Evolutionary conservation across 2,113 vertebrate species (phyloP).

Genomic region (Sylvicapra grimmia): DNA sequence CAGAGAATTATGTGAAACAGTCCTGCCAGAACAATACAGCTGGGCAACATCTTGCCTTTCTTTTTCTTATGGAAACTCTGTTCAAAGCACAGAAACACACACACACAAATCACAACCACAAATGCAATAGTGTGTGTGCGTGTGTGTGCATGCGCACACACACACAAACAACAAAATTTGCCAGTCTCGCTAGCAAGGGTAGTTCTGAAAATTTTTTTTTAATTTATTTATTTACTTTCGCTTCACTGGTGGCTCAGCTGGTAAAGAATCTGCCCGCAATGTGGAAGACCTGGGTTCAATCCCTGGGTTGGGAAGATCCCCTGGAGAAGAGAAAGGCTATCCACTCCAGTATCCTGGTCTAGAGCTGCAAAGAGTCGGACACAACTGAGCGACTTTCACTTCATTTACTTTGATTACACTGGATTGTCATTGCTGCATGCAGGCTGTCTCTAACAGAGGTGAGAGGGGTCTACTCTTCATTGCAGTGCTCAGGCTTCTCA

Average conservation of each 20-base stretch:
- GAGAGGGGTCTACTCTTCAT: neutral
- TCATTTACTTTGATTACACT: neutral
- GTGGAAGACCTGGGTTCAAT: neutral
- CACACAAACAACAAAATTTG: neutral
- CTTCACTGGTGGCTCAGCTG: neutral
- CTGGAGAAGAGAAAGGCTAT: neutral
- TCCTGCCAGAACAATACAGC: neutral
- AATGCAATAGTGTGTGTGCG: neutral
- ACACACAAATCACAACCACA: neutral
- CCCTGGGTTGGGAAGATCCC: neutral
- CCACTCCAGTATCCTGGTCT: neutral
- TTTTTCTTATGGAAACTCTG: slow-evolving; percentile 27
- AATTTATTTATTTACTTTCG: neutral
- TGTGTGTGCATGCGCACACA: neutral
- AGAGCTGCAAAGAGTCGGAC: neutral
- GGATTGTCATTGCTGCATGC: neutral
- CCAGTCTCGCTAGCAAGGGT: neutral
- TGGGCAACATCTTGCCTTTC: slow-evolving; percentile 28
- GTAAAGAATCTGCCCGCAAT: neutral
- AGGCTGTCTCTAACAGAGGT: neutral
- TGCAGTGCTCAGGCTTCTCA: neutral
- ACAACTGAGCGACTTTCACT: neutral
- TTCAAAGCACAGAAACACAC: neutral
- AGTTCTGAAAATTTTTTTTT: neutral
- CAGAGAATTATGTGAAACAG: slow-evolving; percentile 8